Conservation (phyloP, 2,113 vertebrate species). For the Caretta caretta region DNA sequence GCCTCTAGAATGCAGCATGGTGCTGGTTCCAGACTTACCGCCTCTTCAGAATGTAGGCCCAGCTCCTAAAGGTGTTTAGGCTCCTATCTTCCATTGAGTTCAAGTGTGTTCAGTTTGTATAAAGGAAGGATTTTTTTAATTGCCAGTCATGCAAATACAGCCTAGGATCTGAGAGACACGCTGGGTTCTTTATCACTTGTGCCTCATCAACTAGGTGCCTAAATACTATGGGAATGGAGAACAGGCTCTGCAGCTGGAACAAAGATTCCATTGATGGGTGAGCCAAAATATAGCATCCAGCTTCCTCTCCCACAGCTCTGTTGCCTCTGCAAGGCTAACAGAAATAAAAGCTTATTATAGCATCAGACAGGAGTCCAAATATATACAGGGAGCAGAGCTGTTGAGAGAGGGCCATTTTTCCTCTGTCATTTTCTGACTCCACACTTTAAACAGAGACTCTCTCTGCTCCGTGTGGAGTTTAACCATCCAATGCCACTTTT, state of each 20-base stretch:
- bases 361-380: neutral
- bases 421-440: neutral
- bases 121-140: neutral
- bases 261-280: neutral
- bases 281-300: neutral
- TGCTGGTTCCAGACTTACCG: neutral
- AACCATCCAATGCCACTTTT: neutral
- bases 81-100: neutral
- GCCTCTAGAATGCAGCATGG: neutral
- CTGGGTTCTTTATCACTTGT: neutral
- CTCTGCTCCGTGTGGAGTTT: neutral
- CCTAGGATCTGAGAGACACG: neutral
- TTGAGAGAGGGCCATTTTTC: neutral
- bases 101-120: neutral
- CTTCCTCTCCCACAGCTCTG: neutral
- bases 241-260: neutral
- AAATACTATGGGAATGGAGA: neutral
- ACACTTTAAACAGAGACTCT: neutral
- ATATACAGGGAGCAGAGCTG: neutral
- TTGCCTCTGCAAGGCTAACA: neutral
- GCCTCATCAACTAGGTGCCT: neutral
- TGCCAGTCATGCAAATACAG: neutral
- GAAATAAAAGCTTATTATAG: neutral
- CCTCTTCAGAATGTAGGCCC: neutral
- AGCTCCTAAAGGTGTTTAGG: neutral